These are phyloP conservation scores for Chunga burmeisteri DNA, from an alignment of 2,113 vertebrate genomes.

Conservation along the genomic window DNA sequence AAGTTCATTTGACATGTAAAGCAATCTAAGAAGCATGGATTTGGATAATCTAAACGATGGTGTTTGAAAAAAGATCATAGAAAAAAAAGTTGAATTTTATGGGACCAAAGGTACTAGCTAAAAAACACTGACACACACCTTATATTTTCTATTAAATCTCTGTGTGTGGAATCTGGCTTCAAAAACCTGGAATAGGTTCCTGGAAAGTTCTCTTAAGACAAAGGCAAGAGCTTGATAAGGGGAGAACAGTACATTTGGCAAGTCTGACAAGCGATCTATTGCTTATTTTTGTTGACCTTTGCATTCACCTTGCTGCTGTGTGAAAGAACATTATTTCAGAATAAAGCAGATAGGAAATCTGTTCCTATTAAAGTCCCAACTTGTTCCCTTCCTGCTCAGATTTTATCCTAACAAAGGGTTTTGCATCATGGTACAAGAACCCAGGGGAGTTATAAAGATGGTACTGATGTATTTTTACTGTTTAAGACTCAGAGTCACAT, in stretches of 20 bases:
- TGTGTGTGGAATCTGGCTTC: neutral
- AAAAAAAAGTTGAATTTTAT: neutral
- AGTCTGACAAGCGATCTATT: neutral
- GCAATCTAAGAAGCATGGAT: neutral
- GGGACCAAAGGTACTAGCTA: neutral
- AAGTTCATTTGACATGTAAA: neutral
- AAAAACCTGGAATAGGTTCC: neutral
- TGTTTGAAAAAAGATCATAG: neutral
- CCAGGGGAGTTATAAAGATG: neutral
- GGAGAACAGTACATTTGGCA: neutral
- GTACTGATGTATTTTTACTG: neutral
- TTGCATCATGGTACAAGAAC: neutral
- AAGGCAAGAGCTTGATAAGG: neutral
- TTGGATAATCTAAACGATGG: neutral
- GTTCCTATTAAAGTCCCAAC: neutral
- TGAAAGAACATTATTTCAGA: neutral
- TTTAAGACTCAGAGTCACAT: neutral
- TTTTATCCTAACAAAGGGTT: neutral
- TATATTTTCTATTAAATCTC: neutral
- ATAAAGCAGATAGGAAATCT: neutral
- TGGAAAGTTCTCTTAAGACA: neutral
- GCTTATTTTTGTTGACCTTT: slow-evolving; percentile 9
- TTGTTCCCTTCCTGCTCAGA: neutral
- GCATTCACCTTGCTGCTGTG: neutral
- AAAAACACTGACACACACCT: neutral